A percentile compares a stretch with the other conserved stretches of the same genome.
phyloP scores from a whole-genome alignment of 2,797 vertebrate species.

The Lophius americanus region DNA sequence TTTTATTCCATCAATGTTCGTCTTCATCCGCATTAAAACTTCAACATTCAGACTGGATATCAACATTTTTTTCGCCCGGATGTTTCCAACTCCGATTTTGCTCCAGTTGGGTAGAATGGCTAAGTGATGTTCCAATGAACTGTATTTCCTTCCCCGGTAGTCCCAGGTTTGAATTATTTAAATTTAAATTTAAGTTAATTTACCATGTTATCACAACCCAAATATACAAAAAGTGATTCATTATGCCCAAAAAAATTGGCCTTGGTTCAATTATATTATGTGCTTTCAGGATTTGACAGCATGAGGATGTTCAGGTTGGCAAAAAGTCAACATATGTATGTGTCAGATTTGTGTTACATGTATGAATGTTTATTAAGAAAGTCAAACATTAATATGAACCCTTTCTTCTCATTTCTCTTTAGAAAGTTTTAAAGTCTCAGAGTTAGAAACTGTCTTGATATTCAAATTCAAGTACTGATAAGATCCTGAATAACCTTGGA shows the following conservation, averaged over 20 bases:
- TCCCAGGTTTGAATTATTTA: background rate
- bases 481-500: constrained; percentile 38
- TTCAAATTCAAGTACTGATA: constrained; percentile 11
- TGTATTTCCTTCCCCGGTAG: constrained; percentile 19
- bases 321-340: no score
- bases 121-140: constrained; percentile 27
- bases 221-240: background rate
- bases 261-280: background rate
- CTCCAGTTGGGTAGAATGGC: no score
- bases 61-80: no score
- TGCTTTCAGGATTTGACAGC: no score
- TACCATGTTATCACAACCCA: background rate
- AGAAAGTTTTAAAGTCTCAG: background rate
- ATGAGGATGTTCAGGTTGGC: no score
- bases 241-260: background rate
- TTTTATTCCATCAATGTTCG: constrained; percentile 13
- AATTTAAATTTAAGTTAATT: background rate
- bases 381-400: constrained; percentile 15
- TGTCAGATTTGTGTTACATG: background rate
- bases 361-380: background rate
- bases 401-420: constrained; percentile 1
- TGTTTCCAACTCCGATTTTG: no score
- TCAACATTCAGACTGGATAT: constrained; percentile 23
- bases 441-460: constrained; percentile 20
- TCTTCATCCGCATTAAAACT: constrained; percentile 55